Evolutionary conservation across 1,140 invertebrate species (phyloP), one percentile per base, ranked within the genome.

Genomic region (Tetramorium simillimum): DNA sequence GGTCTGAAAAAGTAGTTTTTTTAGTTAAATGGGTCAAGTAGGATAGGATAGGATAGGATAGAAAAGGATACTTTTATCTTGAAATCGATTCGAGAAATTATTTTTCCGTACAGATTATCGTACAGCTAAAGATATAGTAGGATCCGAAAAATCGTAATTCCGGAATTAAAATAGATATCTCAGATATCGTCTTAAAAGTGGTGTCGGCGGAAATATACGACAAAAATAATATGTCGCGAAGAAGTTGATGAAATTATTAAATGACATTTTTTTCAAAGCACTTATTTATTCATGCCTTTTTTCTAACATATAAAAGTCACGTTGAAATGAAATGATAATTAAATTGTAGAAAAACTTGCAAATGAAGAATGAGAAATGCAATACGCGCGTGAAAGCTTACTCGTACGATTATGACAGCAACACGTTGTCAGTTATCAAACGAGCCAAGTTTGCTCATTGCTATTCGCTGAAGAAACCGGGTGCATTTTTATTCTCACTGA

Each of bases 401-500:
- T 67, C 49, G 21, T 56, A 53, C 9, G 51, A 72, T 3, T 51
- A 56, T 24, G 10, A 77, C 7, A 3, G 51, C 21, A 33, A 40
- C 14, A 43, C 16, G 21, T 46, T 40, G 40, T 82, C 49, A 7
- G n/a, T 18, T 58, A 60, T 73, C 40, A 58, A 60, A 73, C 24
- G 21, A 72, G 7, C 3, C 37, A 43, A 72, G 53, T 28, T 82
- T 12, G 65, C 53, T 82, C 40, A 58, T 82, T 72, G 51, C 65
- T 43, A 58, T 56, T 72, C 18, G 80, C 28, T 14, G 53, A 58
- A 43, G 51, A 24, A 46, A 73, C 46, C 78, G 58, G 65, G 28
- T 69, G 24, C 69, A 62, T 84, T 56, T 85, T 85, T 76, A 75
- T 85, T 85, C 14, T n/a, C 53, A 33, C 37, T 73, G 60, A 85